Base-by-base conservation (phyloP, 2,797 vertebrate species). In the Thaleichthys pacificus region DNA sequence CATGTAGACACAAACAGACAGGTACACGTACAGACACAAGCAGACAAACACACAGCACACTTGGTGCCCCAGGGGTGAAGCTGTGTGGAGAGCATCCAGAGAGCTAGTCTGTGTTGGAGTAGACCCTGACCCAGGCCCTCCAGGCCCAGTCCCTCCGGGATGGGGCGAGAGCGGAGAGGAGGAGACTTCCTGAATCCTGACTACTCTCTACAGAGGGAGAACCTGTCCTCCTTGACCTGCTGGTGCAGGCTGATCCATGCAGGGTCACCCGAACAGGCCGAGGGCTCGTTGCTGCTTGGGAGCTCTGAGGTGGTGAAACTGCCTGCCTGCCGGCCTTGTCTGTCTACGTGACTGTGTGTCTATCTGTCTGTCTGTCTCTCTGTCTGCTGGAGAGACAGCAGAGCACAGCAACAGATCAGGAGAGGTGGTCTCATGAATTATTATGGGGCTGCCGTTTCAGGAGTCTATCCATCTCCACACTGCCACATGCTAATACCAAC, bases 401-500 rank as follows among this genome's bases (percentile, higher is more conserved):
- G 8, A 49, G 8, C 8, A 14, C 47, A 49, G 47, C 14, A 49
- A 15, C 47, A 49, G 1, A 9, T 2, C 8, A 49, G 11, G 75
- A 67, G 61, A 67, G 38, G 73, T 77, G 69, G 77, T 72, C 72
- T 82, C 77, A 83, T 84, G 82, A 81, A 84, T 80, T 83, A 83
- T 77, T 76, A 79, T 84, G 82, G 84, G 85, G 87, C 76, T 79
- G 84, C 80, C 68, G 73, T 80, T 89, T 75, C 66, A 75, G 62
- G 49, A 72, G 57, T 79, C 80, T 72, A 86, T 91, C 82, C 77
- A 86, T 87, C 74, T 73, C 62, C 74, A 72, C 76, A 73, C 69
- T 80, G 80, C 77, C 76, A 82, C 79, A 81, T 77, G 81, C 77
- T 82, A 78, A 49, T 49, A 49, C 47, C 47, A 30, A 30, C 3